A percentile compares a stretch with the other conserved stretches of the same genome.
phyloP scores from a whole-genome alignment of 2,888 invertebrate species.

The Kuschelorhynchus macadamiae region DNA sequence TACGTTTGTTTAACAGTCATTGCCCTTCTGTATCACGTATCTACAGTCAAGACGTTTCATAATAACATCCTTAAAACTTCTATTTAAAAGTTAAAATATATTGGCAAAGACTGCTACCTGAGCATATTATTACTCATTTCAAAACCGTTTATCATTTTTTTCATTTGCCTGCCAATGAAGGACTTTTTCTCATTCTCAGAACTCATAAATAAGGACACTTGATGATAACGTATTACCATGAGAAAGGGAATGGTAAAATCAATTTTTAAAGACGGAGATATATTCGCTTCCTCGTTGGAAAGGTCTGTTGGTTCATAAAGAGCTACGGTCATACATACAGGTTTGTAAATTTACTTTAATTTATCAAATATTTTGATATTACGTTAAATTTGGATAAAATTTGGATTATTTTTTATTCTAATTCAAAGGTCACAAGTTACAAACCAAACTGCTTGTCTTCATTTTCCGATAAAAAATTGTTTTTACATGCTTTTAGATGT shows the following conservation, averaged over 20 bases:
- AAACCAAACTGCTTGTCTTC: no score
- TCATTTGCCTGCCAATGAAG: constrained; percentile 53
- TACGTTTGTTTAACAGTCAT: not conserved
- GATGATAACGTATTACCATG: constrained; percentile 42
- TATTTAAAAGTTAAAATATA: constrained; percentile 59
- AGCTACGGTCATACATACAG: constrained; percentile 21
- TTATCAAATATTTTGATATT: no score
- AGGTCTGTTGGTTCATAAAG: not conserved
- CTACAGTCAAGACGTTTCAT: constrained; percentile 58
- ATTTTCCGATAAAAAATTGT: no score
- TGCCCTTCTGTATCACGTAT: constrained; percentile 47
- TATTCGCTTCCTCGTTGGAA: constrained; percentile 34
- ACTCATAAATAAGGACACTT: constrained; percentile 45
- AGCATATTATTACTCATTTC: constrained; percentile 61
- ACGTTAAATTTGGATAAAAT: no score
- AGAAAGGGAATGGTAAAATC: constrained; percentile 45
- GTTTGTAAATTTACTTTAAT: no score
- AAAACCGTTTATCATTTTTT: constrained; percentile 60
- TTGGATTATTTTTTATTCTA: no score
- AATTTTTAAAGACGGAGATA: constrained; percentile 43
- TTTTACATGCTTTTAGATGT: no score
- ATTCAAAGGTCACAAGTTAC: no score
- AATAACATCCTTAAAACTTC: constrained; percentile 58
- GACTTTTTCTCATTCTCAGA: constrained; percentile 45
- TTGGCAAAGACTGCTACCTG: constrained; percentile 60